Evolutionary conservation across 2,113 vertebrate genomes (phyloP), one percentile per base, ranked within the genome.

Genomic region (Gallinago jamesoni): DNA sequence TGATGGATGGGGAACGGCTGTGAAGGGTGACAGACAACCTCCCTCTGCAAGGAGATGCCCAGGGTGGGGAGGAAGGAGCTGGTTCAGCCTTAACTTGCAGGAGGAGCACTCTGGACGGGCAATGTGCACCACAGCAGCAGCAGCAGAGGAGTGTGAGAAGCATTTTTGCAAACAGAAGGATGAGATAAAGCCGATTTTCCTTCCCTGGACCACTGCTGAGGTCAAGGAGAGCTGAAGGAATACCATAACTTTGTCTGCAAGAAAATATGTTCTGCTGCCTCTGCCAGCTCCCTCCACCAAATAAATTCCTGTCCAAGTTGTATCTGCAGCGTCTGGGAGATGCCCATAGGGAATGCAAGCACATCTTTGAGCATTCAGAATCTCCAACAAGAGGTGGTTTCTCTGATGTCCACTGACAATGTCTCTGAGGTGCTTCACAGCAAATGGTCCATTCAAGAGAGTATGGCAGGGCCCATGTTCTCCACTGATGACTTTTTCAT

Each of bases 51-150:
- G 30, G 33, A 52, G 33, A 24, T 79, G 60, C 76, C 43, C n/a
- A 9, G 37, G 20, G 20, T 19, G 52, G 62, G 37, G 47, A 86
- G 48, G 19, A 53, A 84, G 53, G 25, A 27, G 48, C 31, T 59
- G 63, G 16, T 9, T n/a, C 59, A 73, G 30, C 52, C 28, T 39
- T 76, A 20, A 1, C 17, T 33, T 12, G 33, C 33, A 16, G 50
- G 35, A 24, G 39, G 35, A 24, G n/a, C 2, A 24, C 62, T 86
- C 57, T 33, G n/a, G 18, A 62, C 41, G 14, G 28, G 9, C 16
- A 45, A 7, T 0, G 5, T 16, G 24, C 35, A 33, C 37, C 6
- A 1, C 9, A 3, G 35, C 33, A 31, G 35, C 33, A 31, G 35
- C 55, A 57, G 52, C 47, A 55, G 27, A 12, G 53, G 30, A 62